phyloP scores from a whole-genome alignment of 1,140 invertebrate genomes.

The Bombus huntii region DNA sequence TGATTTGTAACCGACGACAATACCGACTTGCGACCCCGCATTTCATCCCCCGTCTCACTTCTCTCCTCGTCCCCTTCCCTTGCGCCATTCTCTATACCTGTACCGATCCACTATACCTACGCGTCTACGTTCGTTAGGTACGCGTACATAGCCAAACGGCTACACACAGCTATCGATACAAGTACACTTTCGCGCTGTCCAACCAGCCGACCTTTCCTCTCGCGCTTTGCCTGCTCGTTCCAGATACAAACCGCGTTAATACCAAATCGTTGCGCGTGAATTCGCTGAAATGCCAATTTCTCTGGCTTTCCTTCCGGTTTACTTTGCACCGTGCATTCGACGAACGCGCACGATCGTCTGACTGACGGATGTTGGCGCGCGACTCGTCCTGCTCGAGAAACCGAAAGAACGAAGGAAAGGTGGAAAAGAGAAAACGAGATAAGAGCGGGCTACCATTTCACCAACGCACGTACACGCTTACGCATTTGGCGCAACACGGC shows the following conservation, averaged over 20 bases:
- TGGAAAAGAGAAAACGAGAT: not conserved
- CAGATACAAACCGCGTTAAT: not conserved
- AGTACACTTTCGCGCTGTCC: constrained; percentile 41
- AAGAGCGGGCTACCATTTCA: no score
- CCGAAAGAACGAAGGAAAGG: constrained; percentile 39
- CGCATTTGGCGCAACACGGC: constrained; percentile 72
- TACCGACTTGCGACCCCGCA: constrained; percentile 72
- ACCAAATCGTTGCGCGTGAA: not conserved
- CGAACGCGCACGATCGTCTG: no score
- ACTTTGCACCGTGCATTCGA: no score
- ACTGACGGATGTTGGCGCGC: no score
- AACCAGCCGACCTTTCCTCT: constrained; percentile 36
- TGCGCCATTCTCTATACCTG: constrained; percentile 43
- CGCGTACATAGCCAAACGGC: constrained; percentile 45
- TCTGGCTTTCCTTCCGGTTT: not conserved
- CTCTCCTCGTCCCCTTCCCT: constrained; percentile 42
- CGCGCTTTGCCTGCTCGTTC: not conserved
- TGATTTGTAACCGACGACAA: constrained; percentile 80
- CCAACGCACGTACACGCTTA: constrained; percentile 20
- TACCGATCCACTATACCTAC: constrained; percentile 51
- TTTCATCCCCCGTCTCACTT: constrained; percentile 64
- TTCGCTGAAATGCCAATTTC: not conserved
- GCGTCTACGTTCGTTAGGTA: constrained; percentile 35
- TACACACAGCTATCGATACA: constrained; percentile 50
- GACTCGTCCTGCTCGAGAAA: no score